Conservation (phyloP, 1,140 invertebrate species). For the Pemphigus obesinymphae region DNA sequence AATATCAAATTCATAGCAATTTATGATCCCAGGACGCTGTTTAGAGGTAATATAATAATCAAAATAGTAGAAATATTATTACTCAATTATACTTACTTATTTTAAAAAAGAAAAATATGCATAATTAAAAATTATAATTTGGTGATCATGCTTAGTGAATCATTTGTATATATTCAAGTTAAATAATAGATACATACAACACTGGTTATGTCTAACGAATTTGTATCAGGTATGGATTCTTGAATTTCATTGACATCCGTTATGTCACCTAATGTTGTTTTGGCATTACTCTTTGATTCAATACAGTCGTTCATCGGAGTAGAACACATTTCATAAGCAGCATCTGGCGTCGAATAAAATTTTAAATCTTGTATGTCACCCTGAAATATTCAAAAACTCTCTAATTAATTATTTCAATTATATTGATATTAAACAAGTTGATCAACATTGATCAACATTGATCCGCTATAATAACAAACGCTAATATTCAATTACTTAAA, state of each 20-base stretch:
- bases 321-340: slow-evolving; percentile 72
- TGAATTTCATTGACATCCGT: neutral
- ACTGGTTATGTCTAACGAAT: neutral
- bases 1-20: no score
- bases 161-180: no score
- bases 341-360: slow-evolving; percentile 67
- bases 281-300: neutral
- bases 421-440: no score
- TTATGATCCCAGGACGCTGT: no score
- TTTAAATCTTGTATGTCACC: slow-evolving; percentile 72
- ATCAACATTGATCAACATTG: neutral
- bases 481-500: neutral
- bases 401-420: neutral
- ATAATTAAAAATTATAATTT: no score
- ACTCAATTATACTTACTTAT: no score
- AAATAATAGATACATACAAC: neutral
- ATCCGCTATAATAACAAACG: neutral
- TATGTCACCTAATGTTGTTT: neutral
- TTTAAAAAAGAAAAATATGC: no score
- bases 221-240: neutral
- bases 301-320: neutral
- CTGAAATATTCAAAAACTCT: slow-evolving; percentile 50
- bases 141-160: no score
- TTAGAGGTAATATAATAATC: no score
- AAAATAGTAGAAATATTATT: no score